Conservation (phyloP, 1,140 invertebrate genomes). For the Ostrea denselamellosa region DNA sequence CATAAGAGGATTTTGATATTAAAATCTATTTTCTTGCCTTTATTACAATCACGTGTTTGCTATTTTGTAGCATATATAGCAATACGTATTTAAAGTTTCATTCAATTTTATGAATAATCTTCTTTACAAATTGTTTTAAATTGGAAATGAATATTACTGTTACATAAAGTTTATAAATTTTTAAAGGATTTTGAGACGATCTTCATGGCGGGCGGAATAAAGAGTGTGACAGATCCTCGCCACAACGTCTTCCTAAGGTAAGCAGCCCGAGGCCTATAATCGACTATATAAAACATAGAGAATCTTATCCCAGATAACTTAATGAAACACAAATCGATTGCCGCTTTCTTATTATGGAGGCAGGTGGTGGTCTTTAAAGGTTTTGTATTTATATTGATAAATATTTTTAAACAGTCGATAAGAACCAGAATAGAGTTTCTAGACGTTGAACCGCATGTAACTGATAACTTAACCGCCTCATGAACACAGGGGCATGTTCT, state of each 20-base stretch:
- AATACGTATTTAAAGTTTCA: background rate
- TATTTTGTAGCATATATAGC: background rate
- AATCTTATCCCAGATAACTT: background rate
- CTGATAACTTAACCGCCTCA: background rate
- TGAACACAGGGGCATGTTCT: background rate
- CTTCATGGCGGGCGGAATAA: conserved; percentile 72
- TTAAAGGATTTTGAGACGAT: conserved; percentile 73
- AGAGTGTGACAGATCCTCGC: conserved; percentile 69
- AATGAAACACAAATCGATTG: conserved; percentile 15
- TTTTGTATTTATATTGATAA: conserved; percentile 39
- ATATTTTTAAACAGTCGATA: conserved; percentile 34
- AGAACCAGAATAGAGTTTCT: conserved; percentile 9
- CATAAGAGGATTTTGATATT: background rate
- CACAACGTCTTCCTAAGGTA: conserved; percentile 70
- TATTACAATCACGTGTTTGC: background rate
- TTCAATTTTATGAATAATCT: background rate
- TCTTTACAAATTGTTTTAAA: background rate
- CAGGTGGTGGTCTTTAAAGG: conserved; percentile 5
- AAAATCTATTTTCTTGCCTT: background rate
- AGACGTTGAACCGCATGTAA: background rate
- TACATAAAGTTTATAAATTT: background rate
- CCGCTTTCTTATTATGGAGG: conserved; percentile 20
- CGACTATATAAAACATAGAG: background rate
- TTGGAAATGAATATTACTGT: background rate
- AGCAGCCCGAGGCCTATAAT: background rate